These are phyloP conservation scores for Ceyx cyanopectus DNA, from an alignment of 2,113 vertebrate genomes.

Conservation along the genomic window DNA sequence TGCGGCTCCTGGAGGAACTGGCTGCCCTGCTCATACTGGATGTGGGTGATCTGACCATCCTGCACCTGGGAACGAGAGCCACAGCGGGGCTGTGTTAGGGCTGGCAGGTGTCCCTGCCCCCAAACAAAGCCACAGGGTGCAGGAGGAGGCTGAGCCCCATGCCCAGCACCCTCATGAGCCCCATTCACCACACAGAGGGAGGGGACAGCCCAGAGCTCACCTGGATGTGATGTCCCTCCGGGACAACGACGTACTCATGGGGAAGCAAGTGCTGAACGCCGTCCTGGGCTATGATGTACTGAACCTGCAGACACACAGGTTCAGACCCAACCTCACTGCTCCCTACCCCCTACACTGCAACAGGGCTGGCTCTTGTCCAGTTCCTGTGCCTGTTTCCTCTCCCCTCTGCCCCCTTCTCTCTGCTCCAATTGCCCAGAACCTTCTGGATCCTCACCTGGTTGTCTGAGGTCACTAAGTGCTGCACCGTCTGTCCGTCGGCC, in stretches of 20 bases:
- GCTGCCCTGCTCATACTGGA: slow-evolving; percentile 93
- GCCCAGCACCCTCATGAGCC: fast-evolving
- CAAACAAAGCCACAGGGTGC: not conserved
- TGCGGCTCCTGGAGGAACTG: slow-evolving; percentile 90
- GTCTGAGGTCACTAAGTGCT: slow-evolving; percentile 93
- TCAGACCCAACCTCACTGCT: not conserved
- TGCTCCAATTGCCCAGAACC: not conserved
- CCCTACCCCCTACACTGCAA: fast-evolving
- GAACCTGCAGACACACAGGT: slow-evolving; percentile 80
- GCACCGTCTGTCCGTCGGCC: slow-evolving; percentile 92
- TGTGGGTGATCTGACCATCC: slow-evolving; percentile 94
- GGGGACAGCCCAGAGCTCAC: slow-evolving; percentile 60
- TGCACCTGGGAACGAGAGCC: slow-evolving; percentile 80
- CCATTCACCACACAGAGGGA: fast-evolving
- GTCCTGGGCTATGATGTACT: slow-evolving; percentile 97
- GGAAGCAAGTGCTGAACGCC: slow-evolving; percentile 92
- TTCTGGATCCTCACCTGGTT: slow-evolving; percentile 81
- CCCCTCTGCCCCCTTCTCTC: not conserved
- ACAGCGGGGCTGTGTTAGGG: fast-evolving
- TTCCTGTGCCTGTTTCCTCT: not conserved
- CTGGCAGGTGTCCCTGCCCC: fast-evolving
- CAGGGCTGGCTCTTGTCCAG: not conserved
- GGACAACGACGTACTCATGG: slow-evolving; percentile 94
- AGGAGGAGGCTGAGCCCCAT: not conserved
- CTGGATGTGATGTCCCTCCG: slow-evolving; percentile 96